Base-by-base conservation (phyloP, 2,888 invertebrate species). In the Microplitis deprimator region DNA sequence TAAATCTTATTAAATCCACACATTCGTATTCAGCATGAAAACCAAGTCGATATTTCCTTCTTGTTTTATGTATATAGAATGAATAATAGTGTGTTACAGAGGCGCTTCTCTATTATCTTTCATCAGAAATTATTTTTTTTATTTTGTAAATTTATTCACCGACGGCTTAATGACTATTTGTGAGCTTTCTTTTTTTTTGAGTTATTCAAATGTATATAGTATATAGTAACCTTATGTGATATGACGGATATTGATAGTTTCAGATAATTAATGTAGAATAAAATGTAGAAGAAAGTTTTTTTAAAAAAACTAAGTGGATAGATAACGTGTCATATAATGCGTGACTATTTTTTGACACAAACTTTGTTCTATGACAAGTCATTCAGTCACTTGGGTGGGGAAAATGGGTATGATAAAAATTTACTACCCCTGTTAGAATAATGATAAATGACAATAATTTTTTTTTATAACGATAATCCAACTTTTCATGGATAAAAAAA, bases 1-100 rank as follows among this genome's bases (percentile, higher is more conserved):
- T 65, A 65, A 65, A 65, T 65, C 65, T 29, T 65, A 65, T 13
- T 29, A 65, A 65, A 65, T 65, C 65, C 65, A 29, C 38, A 20
- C 38, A 65, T 65, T 65, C 29, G 65, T 65, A 65, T 65, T 17
- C 65, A 29, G 17, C 29, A 29, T 65, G 65, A 29, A 65, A 13
- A 65, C 29, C 13, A 65, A 65, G 5, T 29, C 65, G 65, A 65
- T 65, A 29, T 65, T 65, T 65, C 17, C 65, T 65, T 65, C 13
- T 29, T 65, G 29, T 65, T 20, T 17, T 62, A 62, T 20, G 62
- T 17, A 17, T 62, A 62, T 62, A 17, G 62, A 16, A 62, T 62
- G 17, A 17, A 16, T 62, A 16, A 62, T 50, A 50, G 50, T 50
- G 50, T 13, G 50, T 50, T 29, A 29, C 29, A 29, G 29, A 50